A percentile compares a stretch with the other conserved stretches of the same genome.
Evolutionary conservation across 2,888 invertebrate species (phyloP).

Genomic region (Cryptocephalus moraei): DNA sequence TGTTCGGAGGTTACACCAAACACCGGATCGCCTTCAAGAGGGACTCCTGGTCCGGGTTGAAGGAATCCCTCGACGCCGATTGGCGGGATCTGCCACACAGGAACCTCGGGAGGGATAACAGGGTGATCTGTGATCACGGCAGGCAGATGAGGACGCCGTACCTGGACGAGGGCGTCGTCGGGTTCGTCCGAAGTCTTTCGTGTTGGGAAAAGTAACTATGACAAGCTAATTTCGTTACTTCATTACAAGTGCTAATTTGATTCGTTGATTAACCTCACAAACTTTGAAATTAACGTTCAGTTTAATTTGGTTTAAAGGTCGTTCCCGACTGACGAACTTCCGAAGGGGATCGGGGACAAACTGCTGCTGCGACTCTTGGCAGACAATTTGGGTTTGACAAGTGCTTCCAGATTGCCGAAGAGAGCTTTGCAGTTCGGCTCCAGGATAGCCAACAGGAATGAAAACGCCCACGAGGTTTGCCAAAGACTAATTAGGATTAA

Average conservation of each 20-base stretch:
- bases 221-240: no score
- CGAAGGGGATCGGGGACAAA: constrained; percentile 87
- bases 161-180: constrained; percentile 60
- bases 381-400: constrained; percentile 51
- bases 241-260: no score
- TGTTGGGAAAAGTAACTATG: constrained; percentile 55
- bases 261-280: no score
- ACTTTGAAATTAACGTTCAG: no score
- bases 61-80: constrained; percentile 54
- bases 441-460: constrained; percentile 82
- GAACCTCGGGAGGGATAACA: constrained; percentile 91
- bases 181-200: constrained; percentile 51
- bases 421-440: constrained; percentile 96
- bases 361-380: constrained; percentile 70
- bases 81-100: constrained; percentile 77
- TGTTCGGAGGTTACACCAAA: constrained; percentile 88
- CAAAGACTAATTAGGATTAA: constrained; percentile 9
- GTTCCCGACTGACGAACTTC: constrained; percentile 40
- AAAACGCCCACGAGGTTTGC: constrained; percentile 75
- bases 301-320: constrained; percentile 21
- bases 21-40: constrained; percentile 66
- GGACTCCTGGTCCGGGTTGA: constrained; percentile 43
- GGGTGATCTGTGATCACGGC: constrained; percentile 84
- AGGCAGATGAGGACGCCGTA: constrained; percentile 73
- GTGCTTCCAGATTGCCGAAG: constrained; percentile 67